Conservation (phyloP, 1,140 invertebrate species). For the Phthorimaea operculella region DNA sequence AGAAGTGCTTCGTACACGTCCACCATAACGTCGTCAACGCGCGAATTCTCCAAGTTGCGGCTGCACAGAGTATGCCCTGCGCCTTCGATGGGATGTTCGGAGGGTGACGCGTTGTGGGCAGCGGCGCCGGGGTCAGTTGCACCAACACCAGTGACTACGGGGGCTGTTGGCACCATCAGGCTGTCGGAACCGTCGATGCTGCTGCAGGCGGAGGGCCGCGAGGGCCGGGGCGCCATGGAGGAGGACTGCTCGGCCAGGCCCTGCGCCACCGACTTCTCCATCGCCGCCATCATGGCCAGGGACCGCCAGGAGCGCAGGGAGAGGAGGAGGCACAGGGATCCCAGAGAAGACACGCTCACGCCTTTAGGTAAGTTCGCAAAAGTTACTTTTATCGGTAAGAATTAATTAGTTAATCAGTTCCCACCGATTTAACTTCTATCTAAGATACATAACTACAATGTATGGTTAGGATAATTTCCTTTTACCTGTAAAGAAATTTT, state of each 20-base stretch:
- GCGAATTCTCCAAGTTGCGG: constrained; percentile 16
- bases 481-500: too few relatives aligned
- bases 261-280: constrained; percentile 88
- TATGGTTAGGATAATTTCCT: too few relatives aligned
- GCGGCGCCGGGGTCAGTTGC: constrained; percentile 9
- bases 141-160: neutral
- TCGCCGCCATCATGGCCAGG: constrained; percentile 86
- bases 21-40: constrained; percentile 14
- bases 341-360: constrained; percentile 57
- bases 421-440: neutral
- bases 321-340: constrained; percentile 55
- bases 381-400: neutral
- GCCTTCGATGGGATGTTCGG: constrained; percentile 59
- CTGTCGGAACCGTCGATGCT: constrained; percentile 58
- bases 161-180: constrained; percentile 17
- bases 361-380: constrained; percentile 43
- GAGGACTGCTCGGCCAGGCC: constrained; percentile 72
- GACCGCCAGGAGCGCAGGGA: constrained; percentile 68
- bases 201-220: constrained; percentile 57
- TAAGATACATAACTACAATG: too few relatives aligned
- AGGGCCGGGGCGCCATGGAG: constrained; percentile 58
- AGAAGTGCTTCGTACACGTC: neutral
- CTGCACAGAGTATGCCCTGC: constrained; percentile 43
- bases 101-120: constrained; percentile 48
- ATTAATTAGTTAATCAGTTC: neutral